Conservation (phyloP, 2,888 invertebrate species). For the Pterobdella sp. region DNA sequence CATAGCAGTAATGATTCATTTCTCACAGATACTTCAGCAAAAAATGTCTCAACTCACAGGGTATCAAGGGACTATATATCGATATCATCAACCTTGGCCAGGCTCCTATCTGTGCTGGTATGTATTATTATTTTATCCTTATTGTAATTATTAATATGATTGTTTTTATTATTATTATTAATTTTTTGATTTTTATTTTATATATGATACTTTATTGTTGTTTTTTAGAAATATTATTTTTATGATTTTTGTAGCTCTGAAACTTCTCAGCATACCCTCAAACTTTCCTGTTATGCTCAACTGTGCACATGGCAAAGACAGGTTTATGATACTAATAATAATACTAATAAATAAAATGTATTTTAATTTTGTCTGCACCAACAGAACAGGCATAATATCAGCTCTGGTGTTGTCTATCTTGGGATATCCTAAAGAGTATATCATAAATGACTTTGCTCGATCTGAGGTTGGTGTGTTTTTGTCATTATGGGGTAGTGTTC, state of each 20-base stretch:
- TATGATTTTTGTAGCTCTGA: conserved; percentile 40
- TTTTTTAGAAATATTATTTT: background rate
- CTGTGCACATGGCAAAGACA: conserved; percentile 47
- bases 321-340: too few species aligned
- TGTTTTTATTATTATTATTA: background rate
- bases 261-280: conserved; percentile 40
- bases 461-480: conserved; percentile 39
- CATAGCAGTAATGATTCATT: too few species aligned
- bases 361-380: too few species aligned
- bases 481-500: too few species aligned
- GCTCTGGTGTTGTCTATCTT: conserved; percentile 42
- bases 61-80: conserved; percentile 14
- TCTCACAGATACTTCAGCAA: background rate
- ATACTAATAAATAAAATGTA: too few species aligned
- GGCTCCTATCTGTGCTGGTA: background rate
- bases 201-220: background rate
- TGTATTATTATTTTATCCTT: background rate
- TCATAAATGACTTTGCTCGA: conserved; percentile 41
- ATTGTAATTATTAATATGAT: background rate
- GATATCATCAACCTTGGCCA: background rate
- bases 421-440: conserved; percentile 41
- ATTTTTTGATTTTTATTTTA: background rate
- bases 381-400: conserved; percentile 44
- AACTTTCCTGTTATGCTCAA: conserved; percentile 44
- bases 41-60: conserved; percentile 12